Percentiles rank a stretch among this genome's conserved stretches.
These are phyloP conservation scores for Charadrius vociferus DNA, from an alignment of 2,113 vertebrate genomes.

Conservation along the genomic window DNA sequence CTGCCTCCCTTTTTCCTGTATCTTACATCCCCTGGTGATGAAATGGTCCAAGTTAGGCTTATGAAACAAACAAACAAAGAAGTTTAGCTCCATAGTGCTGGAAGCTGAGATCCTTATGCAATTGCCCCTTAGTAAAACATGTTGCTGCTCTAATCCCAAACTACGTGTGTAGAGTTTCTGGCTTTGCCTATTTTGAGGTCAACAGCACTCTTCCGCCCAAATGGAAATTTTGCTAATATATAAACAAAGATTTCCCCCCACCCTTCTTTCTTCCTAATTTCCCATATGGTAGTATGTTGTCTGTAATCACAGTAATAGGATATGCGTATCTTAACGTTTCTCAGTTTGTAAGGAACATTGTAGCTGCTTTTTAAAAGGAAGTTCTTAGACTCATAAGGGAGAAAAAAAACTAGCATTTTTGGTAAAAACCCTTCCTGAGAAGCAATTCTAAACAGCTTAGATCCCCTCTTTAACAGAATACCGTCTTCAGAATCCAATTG, in stretches of 20 bases:
- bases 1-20: background rate
- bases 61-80: too few species aligned
- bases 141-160: background rate
- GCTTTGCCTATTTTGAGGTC: background rate
- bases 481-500: background rate
- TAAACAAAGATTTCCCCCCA: background rate
- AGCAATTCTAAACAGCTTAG: background rate
- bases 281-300: background rate
- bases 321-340: background rate
- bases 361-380: background rate
- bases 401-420: background rate
- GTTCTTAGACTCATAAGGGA: background rate
- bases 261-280: background rate
- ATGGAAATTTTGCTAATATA: background rate
- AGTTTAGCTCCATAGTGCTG: background rate
- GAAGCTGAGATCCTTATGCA: background rate
- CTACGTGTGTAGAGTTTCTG: background rate
- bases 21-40: background rate
- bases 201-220: background rate
- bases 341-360: background rate
- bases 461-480: background rate
- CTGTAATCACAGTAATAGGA: background rate
- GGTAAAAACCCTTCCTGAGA: background rate
- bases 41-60: background rate
- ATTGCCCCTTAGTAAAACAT: background rate